Conservation (phyloP, 2,888 invertebrate genomes). For the Spisula solida region DNA sequence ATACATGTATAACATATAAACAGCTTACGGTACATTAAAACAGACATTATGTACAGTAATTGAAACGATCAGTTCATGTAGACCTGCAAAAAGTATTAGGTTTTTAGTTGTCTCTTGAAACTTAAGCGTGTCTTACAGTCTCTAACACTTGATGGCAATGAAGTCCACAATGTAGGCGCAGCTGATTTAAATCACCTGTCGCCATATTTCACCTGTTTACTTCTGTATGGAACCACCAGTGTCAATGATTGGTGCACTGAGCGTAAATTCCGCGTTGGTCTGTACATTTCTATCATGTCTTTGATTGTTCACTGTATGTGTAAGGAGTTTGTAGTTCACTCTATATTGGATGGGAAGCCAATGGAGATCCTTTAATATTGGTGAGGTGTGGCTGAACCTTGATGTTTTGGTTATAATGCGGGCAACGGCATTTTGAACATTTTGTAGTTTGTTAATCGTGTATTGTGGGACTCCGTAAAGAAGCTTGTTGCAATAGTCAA, state of each 20-base stretch:
- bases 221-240: no score
- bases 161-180: no score
- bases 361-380: neutral
- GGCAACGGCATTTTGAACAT: conserved; percentile 29
- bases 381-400: conserved; percentile 14
- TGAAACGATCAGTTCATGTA: no score
- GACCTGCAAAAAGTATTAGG: no score
- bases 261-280: neutral
- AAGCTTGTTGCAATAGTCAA: conserved; percentile 27
- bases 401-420: conserved; percentile 32
- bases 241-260: neutral
- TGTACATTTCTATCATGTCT: neutral
- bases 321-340: neutral
- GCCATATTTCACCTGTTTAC: no score
- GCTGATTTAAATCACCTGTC: no score
- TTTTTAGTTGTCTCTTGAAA: no score
- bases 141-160: no score
- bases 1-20: no score
- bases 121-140: no score
- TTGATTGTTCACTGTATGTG: neutral
- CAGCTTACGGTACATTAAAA: no score
- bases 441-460: conserved; percentile 19
- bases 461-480: neutral
- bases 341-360: neutral
- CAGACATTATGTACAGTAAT: no score